phyloP scores from a whole-genome alignment of 1,140 invertebrate genomes.

The Microplitis demolitor region DNA sequence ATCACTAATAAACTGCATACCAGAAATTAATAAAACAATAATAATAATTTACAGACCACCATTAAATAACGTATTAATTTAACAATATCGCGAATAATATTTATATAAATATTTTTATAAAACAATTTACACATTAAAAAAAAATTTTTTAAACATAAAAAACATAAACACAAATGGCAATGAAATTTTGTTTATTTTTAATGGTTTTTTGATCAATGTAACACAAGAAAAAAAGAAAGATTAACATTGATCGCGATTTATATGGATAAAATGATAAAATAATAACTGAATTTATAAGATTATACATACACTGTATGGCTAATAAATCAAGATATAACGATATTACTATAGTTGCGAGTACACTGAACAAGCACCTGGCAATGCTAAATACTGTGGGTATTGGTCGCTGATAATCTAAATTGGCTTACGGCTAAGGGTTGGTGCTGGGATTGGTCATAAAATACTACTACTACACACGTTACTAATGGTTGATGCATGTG shows the following conservation, averaged over 20 bases:
- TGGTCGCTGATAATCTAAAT: conserved; percentile 54
- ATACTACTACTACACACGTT: conserved; percentile 32
- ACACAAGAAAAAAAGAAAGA: neutral
- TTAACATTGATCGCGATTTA: neutral
- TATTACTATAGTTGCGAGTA: conserved; percentile 28
- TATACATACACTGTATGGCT: no score
- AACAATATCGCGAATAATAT: neutral
- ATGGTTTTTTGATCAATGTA: neutral
- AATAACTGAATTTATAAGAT: neutral
- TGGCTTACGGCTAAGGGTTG: conserved; percentile 59
- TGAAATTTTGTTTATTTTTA: neutral
- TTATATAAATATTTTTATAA: no score
- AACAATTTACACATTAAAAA: neutral
- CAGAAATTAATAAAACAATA: neutral
- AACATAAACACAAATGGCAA: neutral
- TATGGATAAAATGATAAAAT: neutral
- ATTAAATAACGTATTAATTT: neutral
- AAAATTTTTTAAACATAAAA: neutral
- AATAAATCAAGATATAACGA: neutral
- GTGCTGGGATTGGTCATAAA: conserved; percentile 54
- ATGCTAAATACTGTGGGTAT: conserved; percentile 56
- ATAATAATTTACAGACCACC: neutral
- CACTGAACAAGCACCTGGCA: conserved; percentile 56
- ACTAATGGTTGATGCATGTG: conserved; percentile 61
- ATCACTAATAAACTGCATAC: conserved; percentile 3